Percentiles rank a stretch among this genome's conserved stretches.
These are phyloP conservation scores for Apodemus agrarius DNA, from an alignment of 2,797 vertebrate species.

Conservation along the genomic window DNA sequence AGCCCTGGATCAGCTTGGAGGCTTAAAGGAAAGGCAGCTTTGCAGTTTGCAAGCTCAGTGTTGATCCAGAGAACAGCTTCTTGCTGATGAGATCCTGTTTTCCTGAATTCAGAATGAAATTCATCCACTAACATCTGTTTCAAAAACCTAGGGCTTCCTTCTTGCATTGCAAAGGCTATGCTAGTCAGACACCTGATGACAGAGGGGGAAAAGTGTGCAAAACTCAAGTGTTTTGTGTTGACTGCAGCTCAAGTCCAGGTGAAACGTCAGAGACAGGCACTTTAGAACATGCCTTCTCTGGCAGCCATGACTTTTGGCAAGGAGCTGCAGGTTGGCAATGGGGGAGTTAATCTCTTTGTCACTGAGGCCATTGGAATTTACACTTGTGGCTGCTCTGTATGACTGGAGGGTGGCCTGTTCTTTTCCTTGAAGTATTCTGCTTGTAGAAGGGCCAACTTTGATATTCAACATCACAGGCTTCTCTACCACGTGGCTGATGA, in stretches of 20 bases:
- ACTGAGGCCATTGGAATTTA: constrained; percentile 1
- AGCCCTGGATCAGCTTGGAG: no score
- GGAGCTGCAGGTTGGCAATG: constrained; percentile 23
- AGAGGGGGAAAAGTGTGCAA: background rate
- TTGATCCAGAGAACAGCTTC: background rate
- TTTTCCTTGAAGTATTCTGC: constrained; percentile 66
- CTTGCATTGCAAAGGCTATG: background rate
- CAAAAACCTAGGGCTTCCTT: background rate
- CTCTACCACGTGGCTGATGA: constrained; percentile 50
- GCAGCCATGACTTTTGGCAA: background rate
- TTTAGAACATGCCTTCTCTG: background rate
- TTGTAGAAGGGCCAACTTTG: constrained; percentile 65
- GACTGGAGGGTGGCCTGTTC: constrained; percentile 43
- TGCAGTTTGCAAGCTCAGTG: background rate
- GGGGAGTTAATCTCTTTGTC: constrained; percentile 55
- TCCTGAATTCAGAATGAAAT: background rate
- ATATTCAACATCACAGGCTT: constrained; percentile 70
- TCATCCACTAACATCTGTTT: background rate
- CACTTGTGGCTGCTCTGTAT: constrained; percentile 50
- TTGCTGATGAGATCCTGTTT: background rate
- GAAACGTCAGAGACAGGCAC: background rate
- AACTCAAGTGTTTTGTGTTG: background rate
- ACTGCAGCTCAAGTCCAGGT: background rate
- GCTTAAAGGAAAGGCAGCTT: background rate
- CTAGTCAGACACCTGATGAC: background rate